These are phyloP conservation scores for Carettochelys insculpta DNA, from an alignment of 2,113 vertebrate genomes.

Conservation along the genomic window DNA sequence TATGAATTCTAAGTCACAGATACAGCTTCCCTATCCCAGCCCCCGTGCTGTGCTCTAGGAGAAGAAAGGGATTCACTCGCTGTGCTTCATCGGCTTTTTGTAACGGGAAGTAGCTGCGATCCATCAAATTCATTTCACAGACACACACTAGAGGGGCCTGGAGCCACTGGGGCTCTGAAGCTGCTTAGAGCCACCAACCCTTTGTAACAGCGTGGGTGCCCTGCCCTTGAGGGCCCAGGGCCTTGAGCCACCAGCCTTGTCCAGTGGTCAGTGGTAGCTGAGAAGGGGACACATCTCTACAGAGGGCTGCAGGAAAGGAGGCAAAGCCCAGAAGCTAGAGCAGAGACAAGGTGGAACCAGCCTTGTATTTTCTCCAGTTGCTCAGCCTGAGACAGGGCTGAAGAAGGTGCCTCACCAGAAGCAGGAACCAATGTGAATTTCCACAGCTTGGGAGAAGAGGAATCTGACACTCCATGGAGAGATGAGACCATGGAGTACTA, in stretches of 20 bases:
- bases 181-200: not conserved
- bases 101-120: not conserved
- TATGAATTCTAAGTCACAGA: not conserved
- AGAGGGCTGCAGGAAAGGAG: not conserved
- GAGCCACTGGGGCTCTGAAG: not conserved
- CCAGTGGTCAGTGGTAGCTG: not conserved
- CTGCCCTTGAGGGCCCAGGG: not conserved
- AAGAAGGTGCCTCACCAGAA: not conserved
- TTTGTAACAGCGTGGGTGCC: not conserved
- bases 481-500: not conserved
- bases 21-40: not conserved
- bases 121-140: not conserved
- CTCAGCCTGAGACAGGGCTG: not conserved
- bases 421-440: not conserved
- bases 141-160: not conserved
- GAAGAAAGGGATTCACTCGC: not conserved
- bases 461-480: not conserved
- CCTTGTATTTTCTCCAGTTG: not conserved
- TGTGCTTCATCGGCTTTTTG: not conserved
- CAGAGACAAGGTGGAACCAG: not conserved
- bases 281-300: not conserved
- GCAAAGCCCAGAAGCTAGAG: not conserved
- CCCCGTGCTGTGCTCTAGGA: not conserved
- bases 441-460: not conserved
- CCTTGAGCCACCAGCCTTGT: not conserved